These are phyloP conservation scores for Physella acuta DNA, from an alignment of 1,140 invertebrate species.

Conservation along the genomic window DNA sequence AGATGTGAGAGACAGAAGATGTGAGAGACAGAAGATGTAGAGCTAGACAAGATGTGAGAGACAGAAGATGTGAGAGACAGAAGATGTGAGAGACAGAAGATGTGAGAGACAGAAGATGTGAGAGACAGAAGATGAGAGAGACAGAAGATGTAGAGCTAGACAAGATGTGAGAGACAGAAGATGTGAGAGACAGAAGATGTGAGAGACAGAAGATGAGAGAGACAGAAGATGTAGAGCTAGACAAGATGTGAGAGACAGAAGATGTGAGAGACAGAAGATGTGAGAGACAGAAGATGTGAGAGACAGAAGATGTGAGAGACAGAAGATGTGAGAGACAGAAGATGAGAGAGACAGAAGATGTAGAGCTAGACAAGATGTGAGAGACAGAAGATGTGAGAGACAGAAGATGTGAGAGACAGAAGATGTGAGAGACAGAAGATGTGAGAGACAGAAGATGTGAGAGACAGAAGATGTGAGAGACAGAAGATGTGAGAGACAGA, in stretches of 20 bases:
- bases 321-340: conserved; percentile 1
- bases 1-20: not conserved
- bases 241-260: not conserved
- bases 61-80: not conserved
- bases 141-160: not conserved
- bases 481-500: not conserved
- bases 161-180: not conserved
- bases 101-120: conserved; percentile 2
- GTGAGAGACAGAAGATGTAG: not conserved
- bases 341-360: conserved; percentile 1
- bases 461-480: conserved; percentile 4
- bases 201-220: not conserved
- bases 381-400: conserved; percentile 2
- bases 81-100: not conserved
- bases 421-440: conserved; percentile 5
- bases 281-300: not conserved
- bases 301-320: conserved; percentile 3
- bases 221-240: not conserved
- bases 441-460: conserved; percentile 4
- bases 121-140: not conserved
- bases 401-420: conserved; percentile 3
- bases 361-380: not conserved
- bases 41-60: not conserved
- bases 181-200: not conserved
- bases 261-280: not conserved